Percentiles rank a stretch among this genome's conserved stretches.
Evolutionary conservation across 2,888 invertebrate genomes (phyloP).

Genomic region (Matsumyia berberina): DNA sequence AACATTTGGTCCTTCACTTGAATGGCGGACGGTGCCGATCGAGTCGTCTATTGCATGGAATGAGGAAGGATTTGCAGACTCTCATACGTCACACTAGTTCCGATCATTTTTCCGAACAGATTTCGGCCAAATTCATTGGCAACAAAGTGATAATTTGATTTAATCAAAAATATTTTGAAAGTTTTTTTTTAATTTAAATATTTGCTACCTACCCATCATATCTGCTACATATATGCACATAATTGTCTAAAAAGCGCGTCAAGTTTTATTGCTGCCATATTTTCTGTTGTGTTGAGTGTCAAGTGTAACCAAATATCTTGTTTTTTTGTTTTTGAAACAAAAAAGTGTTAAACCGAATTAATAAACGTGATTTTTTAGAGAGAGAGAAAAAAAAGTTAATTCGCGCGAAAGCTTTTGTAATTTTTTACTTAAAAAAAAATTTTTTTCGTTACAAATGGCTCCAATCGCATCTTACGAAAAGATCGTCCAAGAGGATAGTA

Average conservation of each 20-base stretch:
- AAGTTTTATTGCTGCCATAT: slow-evolving; percentile 45
- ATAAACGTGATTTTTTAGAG: neutral
- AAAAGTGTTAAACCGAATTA: neutral
- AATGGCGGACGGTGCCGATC: slow-evolving; percentile 71
- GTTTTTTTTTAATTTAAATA: slow-evolving; percentile 10
- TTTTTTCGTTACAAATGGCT: slow-evolving; percentile 49
- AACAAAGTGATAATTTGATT: slow-evolving; percentile 73
- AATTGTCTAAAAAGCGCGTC: slow-evolving; percentile 23
- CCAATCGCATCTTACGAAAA: slow-evolving; percentile 69
- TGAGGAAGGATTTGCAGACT: slow-evolving; percentile 72
- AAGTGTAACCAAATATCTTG: slow-evolving; percentile 28
- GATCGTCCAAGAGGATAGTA: slow-evolving; percentile 40
- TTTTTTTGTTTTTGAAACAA: slow-evolving; percentile 14
- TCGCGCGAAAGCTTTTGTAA: slow-evolving; percentile 8
- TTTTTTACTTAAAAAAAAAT: slow-evolving; percentile 17
- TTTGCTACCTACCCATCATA: neutral
- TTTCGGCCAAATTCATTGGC: slow-evolving; percentile 64
- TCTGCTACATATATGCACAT: neutral
- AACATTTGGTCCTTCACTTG: slow-evolving; percentile 73
- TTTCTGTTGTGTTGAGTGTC: slow-evolving; percentile 13
- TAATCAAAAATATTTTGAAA: slow-evolving; percentile 12
- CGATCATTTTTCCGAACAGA: slow-evolving; percentile 73
- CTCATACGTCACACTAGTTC: slow-evolving; percentile 71
- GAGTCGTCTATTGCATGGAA: slow-evolving; percentile 65
- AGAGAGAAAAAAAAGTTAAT: slow-evolving; percentile 4